Percentiles rank a stretch among this genome's conserved stretches.
These are phyloP conservation scores for Octopus sinensis DNA, from an alignment of 1,140 invertebrate genomes.

Conservation along the genomic window DNA sequence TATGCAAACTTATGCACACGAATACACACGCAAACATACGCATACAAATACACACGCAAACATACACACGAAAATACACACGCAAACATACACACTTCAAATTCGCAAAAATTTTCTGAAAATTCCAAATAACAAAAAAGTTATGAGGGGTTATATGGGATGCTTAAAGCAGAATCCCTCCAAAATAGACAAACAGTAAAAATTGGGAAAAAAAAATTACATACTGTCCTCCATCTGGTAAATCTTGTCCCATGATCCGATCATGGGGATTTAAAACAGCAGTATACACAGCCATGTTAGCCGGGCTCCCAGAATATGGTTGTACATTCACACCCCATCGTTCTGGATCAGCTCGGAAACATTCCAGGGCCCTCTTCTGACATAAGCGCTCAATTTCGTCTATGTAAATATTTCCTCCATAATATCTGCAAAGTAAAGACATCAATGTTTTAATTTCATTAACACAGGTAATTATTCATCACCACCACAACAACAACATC, in stretches of 20 bases:
- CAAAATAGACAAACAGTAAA: too few species aligned
- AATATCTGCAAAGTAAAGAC: constrained; percentile 66
- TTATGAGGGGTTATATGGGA: too few species aligned
- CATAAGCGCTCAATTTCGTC: constrained; percentile 89
- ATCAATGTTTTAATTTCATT: not conserved
- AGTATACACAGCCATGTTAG: constrained; percentile 82
- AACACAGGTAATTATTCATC: too few species aligned
- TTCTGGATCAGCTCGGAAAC: constrained; percentile 75
- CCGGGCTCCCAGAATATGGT: constrained; percentile 92
- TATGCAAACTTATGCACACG: rapidly evolving
- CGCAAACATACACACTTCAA: too few species aligned
- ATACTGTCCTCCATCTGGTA: constrained; percentile 93
- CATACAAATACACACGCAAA: too few species aligned
- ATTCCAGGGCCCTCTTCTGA: constrained; percentile 80
- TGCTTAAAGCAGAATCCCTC: too few species aligned
- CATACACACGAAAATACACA: too few species aligned
- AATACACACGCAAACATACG: too few species aligned
- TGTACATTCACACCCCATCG: constrained; percentile 98
- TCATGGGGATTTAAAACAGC: constrained; percentile 75
- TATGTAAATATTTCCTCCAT: constrained; percentile 94
- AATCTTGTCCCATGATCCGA: constrained; percentile 91
- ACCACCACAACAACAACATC: too few species aligned
- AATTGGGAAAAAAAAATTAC: constrained; percentile 20
- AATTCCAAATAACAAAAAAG: too few species aligned
- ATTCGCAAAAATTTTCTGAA: too few species aligned